Percentiles rank a stretch among this genome's conserved stretches.
Conservation (phyloP, 2,797 vertebrate genomes). For the Brachyalestes nurse region DNA sequence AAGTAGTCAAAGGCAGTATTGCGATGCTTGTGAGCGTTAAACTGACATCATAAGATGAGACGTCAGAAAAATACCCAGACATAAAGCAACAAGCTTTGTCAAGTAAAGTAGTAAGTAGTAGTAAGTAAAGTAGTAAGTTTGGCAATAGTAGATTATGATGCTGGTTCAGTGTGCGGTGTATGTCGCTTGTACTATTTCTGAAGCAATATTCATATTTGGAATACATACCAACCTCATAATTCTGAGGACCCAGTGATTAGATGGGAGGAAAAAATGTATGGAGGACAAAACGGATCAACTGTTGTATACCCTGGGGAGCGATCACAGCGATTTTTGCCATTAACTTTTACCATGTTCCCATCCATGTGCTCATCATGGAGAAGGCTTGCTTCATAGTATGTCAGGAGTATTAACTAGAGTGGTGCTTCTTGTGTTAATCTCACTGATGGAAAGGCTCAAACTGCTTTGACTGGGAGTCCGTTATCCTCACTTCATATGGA, state of each 20-base stretch:
- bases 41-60: no score
- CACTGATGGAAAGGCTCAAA: slow-evolving; percentile 23
- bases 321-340: neutral
- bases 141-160: neutral
- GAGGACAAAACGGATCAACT: neutral
- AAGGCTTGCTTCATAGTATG: slow-evolving; percentile 10
- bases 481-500: slow-evolving; percentile 51
- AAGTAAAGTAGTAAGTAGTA: neutral
- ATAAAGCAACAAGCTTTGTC: neutral
- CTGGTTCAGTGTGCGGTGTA: neutral
- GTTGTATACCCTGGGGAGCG: neutral
- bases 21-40: no score
- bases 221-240: neutral
- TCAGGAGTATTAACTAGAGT: slow-evolving; percentile 15
- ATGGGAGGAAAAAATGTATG: neutral
- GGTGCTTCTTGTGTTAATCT: slow-evolving; percentile 43
- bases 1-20: neutral
- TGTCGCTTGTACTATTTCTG: neutral
- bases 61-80: neutral
- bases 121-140: neutral
- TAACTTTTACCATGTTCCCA: neutral
- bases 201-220: neutral
- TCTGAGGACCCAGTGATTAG: neutral
- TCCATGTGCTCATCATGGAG: slow-evolving; percentile 14
- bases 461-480: slow-evolving; percentile 35